These are phyloP conservation scores for Aporophyla nigra DNA, from an alignment of 2,888 invertebrate genomes.

Conservation along the genomic window DNA sequence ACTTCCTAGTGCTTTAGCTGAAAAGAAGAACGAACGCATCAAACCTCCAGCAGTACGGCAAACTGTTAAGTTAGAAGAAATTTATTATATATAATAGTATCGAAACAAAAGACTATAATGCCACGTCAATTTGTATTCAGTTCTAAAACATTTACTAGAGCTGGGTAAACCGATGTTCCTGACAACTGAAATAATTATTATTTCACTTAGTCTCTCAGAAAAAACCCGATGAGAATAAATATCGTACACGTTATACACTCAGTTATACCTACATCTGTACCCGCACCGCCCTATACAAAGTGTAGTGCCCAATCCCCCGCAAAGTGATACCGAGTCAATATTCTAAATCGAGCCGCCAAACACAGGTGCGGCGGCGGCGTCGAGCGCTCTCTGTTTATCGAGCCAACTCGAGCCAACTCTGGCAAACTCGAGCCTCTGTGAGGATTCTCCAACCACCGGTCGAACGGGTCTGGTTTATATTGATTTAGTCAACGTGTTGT, in stretches of 20 bases:
- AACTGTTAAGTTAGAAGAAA: too few species aligned
- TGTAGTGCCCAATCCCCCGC: slow-evolving; percentile 31
- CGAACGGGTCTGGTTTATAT: not conserved
- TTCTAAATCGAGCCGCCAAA: slow-evolving; percentile 58
- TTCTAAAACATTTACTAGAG: not conserved
- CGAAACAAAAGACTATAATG: too few species aligned
- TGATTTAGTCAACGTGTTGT: slow-evolving; percentile 1
- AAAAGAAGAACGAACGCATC: too few species aligned
- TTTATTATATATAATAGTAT: too few species aligned
- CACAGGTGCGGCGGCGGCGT: slow-evolving; percentile 45
- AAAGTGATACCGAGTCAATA: slow-evolving; percentile 55
- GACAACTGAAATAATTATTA: not conserved
- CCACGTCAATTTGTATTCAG: not conserved
- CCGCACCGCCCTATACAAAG: not conserved
- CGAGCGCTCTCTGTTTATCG: slow-evolving; percentile 46
- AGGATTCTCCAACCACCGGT: slow-evolving; percentile 4
- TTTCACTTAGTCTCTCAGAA: not conserved
- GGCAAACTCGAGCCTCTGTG: slow-evolving; percentile 19
- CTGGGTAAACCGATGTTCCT: not conserved
- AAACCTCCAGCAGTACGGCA: too few species aligned
- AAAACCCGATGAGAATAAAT: slow-evolving; percentile 16
- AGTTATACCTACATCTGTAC: not conserved
- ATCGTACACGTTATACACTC: not conserved
- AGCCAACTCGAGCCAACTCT: slow-evolving; percentile 22
- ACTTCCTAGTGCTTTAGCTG: too few species aligned